Evolutionary conservation across 2,888 invertebrate species (phyloP).

Genomic region (Pyrocoelia pectoralis): DNA sequence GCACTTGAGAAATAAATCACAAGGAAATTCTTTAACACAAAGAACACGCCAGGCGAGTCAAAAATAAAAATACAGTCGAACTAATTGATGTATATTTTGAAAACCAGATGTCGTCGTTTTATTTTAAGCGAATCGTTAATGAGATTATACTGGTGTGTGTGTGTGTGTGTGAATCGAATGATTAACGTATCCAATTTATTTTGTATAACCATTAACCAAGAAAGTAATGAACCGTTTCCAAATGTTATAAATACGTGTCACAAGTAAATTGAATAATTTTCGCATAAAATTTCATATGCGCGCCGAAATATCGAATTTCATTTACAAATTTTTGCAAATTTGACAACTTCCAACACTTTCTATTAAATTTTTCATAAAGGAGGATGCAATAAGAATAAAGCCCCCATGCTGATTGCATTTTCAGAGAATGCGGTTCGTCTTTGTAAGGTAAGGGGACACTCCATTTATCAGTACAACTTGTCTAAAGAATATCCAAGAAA

Average conservation of each 20-base stretch:
- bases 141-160: background rate
- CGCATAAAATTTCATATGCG: background rate
- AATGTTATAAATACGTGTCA: background rate
- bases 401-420: background rate
- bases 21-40: too few species aligned
- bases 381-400: background rate
- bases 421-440: conserved; percentile 3
- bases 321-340: too few species aligned
- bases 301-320: background rate
- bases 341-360: background rate
- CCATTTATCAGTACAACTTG: conserved; percentile 3
- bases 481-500: conserved; percentile 10
- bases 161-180: background rate
- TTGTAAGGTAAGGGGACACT: background rate
- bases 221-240: background rate
- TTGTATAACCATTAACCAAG: background rate
- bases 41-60: too few species aligned
- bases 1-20: too few species aligned
- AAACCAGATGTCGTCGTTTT: background rate
- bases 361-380: background rate
- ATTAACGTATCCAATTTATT: background rate
- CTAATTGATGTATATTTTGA: background rate
- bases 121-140: background rate
- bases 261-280: background rate
- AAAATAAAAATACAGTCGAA: background rate